A percentile compares a stretch with the other conserved stretches of the same genome.
These are phyloP conservation scores for Darevskia nairensis DNA, from an alignment of 2,797 vertebrate genomes.

Conservation along the genomic window DNA sequence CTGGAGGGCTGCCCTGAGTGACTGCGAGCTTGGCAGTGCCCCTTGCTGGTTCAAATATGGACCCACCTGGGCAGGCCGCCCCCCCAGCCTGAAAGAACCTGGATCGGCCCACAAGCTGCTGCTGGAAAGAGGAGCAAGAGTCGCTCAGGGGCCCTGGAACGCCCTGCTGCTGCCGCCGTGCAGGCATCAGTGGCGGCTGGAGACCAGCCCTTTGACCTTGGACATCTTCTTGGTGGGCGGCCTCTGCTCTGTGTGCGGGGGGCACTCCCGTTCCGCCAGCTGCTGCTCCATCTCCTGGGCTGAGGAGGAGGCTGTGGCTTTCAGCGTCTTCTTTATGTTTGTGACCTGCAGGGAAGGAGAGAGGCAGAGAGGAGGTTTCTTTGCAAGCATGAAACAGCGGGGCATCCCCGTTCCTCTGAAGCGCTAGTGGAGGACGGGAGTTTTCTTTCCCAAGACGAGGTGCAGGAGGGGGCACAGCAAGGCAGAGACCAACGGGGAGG, in stretches of 20 bases:
- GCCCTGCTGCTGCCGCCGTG: constrained; percentile 53
- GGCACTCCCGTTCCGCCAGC: constrained; percentile 81
- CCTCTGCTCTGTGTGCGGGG: constrained; percentile 81
- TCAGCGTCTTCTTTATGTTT: constrained; percentile 86
- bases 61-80: constrained; percentile 47
- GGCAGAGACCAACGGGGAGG: too few species aligned
- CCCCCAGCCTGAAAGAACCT: constrained; percentile 35
- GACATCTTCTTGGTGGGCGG: constrained; percentile 84
- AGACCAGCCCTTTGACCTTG: constrained; percentile 87
- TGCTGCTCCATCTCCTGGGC: constrained; percentile 85
- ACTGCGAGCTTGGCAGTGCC: constrained; percentile 57
- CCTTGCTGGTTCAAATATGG: constrained; percentile 62
- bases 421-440: too few species aligned
- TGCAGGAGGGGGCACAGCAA: too few species aligned
- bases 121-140: constrained; percentile 69
- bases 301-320: constrained; percentile 79
- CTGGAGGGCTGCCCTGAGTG: constrained; percentile 49
- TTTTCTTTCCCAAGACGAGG: too few species aligned
- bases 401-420: neutral
- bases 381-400: neutral
- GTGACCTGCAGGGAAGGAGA: constrained; percentile 77
- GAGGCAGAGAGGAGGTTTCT: neutral
- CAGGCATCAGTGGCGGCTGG: constrained; percentile 83
- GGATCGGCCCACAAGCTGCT: constrained; percentile 76
- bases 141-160: constrained; percentile 66